Evolutionary conservation across 2,888 invertebrate genomes (phyloP).

Genomic region (Mythimna vitellina): DNA sequence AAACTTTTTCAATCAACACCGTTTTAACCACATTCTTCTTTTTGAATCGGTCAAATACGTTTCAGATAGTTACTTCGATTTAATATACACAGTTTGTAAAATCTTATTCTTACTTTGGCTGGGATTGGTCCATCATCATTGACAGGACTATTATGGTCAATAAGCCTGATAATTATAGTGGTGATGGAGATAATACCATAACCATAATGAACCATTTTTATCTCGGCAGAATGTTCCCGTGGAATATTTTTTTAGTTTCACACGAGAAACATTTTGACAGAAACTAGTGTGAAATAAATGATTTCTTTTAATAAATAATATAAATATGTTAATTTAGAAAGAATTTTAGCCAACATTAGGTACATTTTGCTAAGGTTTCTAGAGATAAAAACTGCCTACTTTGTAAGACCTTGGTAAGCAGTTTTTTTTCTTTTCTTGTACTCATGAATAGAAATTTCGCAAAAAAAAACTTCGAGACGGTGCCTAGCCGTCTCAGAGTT

Average conservation of each 20-base stretch:
- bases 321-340: background rate
- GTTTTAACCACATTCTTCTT: background rate
- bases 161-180: too few relatives aligned
- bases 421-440: background rate
- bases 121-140: too few relatives aligned
- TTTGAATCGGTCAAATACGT: background rate
- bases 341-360: background rate
- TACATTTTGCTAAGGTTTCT: background rate
- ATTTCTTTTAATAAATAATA: too few relatives aligned
- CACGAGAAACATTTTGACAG: too few relatives aligned
- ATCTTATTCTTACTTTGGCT: background rate
- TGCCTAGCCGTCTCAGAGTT: too few relatives aligned
- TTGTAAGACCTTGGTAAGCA: background rate
- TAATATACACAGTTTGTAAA: background rate
- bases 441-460: constrained; percentile 9
- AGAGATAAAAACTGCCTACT: background rate
- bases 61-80: background rate
- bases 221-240: too few relatives aligned
- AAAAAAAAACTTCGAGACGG: background rate
- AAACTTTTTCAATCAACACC: constrained; percentile 49
- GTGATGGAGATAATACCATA: too few relatives aligned
- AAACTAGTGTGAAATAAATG: too few relatives aligned
- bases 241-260: too few relatives aligned
- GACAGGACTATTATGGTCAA: background rate
- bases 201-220: too few relatives aligned